Evolutionary conservation across 2,113 vertebrate species (phyloP), one percentile per base, ranked within the genome.

Genomic region (Oenanthe oenanthe): DNA sequence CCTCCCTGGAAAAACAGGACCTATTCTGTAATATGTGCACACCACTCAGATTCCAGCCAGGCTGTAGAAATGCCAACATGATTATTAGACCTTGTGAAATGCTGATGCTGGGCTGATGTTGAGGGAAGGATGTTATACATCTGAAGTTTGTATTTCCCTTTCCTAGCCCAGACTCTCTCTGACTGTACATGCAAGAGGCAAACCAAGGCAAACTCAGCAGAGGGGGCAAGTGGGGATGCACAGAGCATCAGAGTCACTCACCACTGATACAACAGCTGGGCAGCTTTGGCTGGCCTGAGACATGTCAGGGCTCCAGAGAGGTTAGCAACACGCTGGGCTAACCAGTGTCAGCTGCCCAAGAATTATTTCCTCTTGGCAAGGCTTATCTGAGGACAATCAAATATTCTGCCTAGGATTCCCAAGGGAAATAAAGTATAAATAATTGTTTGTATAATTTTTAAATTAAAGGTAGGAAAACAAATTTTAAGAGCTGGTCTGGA

Each of bases 381-480:
- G 80, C 87, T 94, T 90, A 74, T 74, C 60, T 86, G 91, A 94
- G 85, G 91, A 90, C 96, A 94, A 96, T 96, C 95, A 97, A 78
- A 88, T 88, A 94, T 68, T 85, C 95, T 70, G 54, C 80, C 92
- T 93, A 88, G 85, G 79, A 93, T 82, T 96, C 96, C 85, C 87
- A 78, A 84, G 97, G 97, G 96, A 97, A 97, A 97, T 76, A 92
- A 96, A 25, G 73, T 71, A 93, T 97, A 94, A 95, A 97, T 97
- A 97, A 97, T 97, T 95, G 79, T 97, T 97, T 89, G 84, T 92
- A 95, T 95, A 5, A 94, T 97, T 97, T 97, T 97, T 96, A 97
- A 97, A 98, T 97, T 97, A 95, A 92, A 83, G 81, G 81, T 96
- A 93, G 77, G 70, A 95, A 96, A 97, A 96, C 67, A 97, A 97